Conservation (phyloP, 30 jellyfish, hydroid and myxozoan species). For the Aurelia sp. region DNA sequence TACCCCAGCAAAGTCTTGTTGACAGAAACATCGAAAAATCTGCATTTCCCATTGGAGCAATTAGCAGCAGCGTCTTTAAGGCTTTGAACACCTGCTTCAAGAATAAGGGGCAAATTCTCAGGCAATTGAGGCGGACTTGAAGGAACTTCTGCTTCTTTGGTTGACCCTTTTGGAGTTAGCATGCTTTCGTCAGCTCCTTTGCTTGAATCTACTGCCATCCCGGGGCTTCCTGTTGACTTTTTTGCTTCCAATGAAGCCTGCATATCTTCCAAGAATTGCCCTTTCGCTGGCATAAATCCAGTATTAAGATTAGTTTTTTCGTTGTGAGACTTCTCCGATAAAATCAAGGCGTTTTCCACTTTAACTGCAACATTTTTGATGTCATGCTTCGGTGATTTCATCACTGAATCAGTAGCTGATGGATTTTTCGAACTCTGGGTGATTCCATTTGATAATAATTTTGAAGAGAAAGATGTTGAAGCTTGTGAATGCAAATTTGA, state of each 20-base stretch:
- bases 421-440: background rate
- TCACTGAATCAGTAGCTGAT: background rate
- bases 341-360: background rate
- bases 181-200: background rate
- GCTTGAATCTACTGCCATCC: background rate
- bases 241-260: background rate
- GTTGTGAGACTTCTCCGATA: background rate
- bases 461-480: background rate
- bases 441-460: conserved; percentile 10
- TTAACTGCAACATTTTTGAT: background rate
- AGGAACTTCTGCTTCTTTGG: conserved; percentile 44
- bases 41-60: conserved; percentile 80
- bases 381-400: background rate
- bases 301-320: background rate
- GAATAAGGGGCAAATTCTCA: conserved; percentile 66
- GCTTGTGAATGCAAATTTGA: background rate
- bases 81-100: conserved; percentile 56
- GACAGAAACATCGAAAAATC: conserved; percentile 78
- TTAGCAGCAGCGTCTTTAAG: conserved; percentile 85
- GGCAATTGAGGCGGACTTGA: conserved; percentile 86
- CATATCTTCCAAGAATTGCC: background rate
- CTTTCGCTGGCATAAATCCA: background rate
- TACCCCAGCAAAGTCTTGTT: conserved; percentile 89
- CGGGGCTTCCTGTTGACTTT: background rate
- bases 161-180: conserved; percentile 31